Conservation (phyloP, 2,113 vertebrate species). For the Nanger granti region DNA sequence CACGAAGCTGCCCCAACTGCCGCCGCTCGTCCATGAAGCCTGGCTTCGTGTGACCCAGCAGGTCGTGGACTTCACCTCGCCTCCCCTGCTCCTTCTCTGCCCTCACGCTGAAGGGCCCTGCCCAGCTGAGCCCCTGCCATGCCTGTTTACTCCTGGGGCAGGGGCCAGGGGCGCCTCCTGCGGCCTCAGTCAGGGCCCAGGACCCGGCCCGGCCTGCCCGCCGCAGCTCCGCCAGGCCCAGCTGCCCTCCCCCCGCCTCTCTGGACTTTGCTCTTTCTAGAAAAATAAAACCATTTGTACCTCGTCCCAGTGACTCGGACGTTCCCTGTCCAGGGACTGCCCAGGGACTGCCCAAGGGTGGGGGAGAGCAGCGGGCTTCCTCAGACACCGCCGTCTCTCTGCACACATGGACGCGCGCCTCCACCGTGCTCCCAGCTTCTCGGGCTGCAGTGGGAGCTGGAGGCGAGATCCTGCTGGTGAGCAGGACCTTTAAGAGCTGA, state of each 20-base stretch:
- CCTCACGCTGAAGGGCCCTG: not conserved
- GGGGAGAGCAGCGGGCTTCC: not conserved
- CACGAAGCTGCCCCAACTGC: constrained; percentile 93
- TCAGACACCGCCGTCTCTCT: not conserved
- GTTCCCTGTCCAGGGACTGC: not conserved
- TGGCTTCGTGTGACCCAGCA: constrained; percentile 89
- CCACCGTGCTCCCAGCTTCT: not conserved
- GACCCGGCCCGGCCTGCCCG: not conserved
- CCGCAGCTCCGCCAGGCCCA: not conserved
- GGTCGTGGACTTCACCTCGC: not conserved
- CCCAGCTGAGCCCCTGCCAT: accelerated
- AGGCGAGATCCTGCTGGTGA: not conserved
- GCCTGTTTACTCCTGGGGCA: not conserved
- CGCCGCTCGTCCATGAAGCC: constrained; percentile 94
- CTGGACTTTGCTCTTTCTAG: constrained; percentile 62
- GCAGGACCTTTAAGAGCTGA: not conserved
- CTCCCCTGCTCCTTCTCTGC: not conserved
- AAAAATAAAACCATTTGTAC: constrained; percentile 62
- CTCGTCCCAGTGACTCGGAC: not conserved
- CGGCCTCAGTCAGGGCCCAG: not conserved
- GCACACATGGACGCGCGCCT: accelerated
- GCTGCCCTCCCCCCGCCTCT: not conserved
- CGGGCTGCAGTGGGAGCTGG: not conserved
- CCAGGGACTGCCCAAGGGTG: accelerated
- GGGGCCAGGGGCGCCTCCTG: not conserved